These are phyloP conservation scores for Oryzias celebensis DNA, from an alignment of 2,113 vertebrate species.

Conservation along the genomic window DNA sequence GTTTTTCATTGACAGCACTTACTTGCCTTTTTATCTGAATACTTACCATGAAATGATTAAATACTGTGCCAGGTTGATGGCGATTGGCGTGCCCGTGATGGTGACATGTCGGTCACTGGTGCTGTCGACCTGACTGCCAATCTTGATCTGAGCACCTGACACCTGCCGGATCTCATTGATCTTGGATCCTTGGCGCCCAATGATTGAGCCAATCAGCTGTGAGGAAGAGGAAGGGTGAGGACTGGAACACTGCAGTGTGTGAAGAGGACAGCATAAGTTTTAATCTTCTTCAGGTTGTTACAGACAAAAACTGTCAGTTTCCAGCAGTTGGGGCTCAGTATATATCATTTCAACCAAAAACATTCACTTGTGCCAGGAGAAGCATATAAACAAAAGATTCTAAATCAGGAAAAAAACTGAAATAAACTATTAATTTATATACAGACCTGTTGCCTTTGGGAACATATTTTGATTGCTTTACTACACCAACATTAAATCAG, in stretches of 20 bases:
- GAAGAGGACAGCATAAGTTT: not conserved
- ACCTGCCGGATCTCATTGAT: slow-evolving; percentile 84
- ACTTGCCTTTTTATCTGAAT: not conserved
- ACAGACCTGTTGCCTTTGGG: no score
- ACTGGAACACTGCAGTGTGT: not conserved
- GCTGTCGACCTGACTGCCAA: slow-evolving; percentile 90
- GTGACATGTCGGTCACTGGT: slow-evolving; percentile 88
- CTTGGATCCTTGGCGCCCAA: slow-evolving; percentile 93
- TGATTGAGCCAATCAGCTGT: slow-evolving; percentile 94
- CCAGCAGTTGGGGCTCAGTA: no score
- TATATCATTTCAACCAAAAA: no score
- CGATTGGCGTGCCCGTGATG: slow-evolving; percentile 89
- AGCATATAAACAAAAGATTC: no score
- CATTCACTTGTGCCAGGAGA: no score
- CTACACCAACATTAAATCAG: no score
- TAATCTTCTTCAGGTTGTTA: not conserved
- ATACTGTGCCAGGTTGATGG: slow-evolving; percentile 94
- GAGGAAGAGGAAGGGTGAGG: not conserved
- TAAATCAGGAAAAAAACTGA: no score
- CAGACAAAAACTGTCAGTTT: no score
- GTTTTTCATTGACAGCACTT: no score
- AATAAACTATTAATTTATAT: no score
- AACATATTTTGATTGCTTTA: no score
- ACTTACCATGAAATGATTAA: slow-evolving; percentile 94
- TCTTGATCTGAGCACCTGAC: slow-evolving; percentile 94